Percentiles rank a stretch among this genome's conserved stretches.
Evolutionary conservation across 1,140 invertebrate species (phyloP).

Genomic region (Trinorchestia longiramus): DNA sequence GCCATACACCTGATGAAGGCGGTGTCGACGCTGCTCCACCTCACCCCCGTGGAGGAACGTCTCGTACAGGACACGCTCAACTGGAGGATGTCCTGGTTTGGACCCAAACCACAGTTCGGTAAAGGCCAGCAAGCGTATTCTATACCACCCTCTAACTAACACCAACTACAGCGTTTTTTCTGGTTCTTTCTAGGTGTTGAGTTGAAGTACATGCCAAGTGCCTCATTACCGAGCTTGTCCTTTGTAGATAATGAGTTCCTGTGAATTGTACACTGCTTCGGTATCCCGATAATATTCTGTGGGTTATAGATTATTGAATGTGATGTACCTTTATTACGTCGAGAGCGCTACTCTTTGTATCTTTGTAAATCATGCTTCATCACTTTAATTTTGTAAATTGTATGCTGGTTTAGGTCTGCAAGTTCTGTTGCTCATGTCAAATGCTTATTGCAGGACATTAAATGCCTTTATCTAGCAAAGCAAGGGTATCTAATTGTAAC

Average conservation of each 20-base stretch:
- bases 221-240: neutral
- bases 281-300: neutral
- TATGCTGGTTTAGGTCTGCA: neutral
- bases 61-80: slow-evolving; percentile 87
- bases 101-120: slow-evolving; percentile 70
- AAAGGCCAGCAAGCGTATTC: slow-evolving; percentile 62
- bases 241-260: neutral
- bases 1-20: slow-evolving; percentile 90
- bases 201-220: neutral
- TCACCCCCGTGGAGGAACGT: slow-evolving; percentile 88
- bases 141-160: slow-evolving; percentile 65
- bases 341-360: neutral
- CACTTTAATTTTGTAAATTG: neutral
- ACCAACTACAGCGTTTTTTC: neutral
- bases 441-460: neutral
- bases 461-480: neutral
- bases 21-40: slow-evolving; percentile 85
- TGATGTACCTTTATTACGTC: neutral
- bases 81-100: slow-evolving; percentile 90
- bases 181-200: neutral
- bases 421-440: neutral
- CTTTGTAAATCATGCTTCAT: neutral
- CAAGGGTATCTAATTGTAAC: neutral
- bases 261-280: neutral
- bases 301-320: neutral